Conservation (phyloP, 2,888 invertebrate genomes). For the Caenorhabditis japonica region DNA sequence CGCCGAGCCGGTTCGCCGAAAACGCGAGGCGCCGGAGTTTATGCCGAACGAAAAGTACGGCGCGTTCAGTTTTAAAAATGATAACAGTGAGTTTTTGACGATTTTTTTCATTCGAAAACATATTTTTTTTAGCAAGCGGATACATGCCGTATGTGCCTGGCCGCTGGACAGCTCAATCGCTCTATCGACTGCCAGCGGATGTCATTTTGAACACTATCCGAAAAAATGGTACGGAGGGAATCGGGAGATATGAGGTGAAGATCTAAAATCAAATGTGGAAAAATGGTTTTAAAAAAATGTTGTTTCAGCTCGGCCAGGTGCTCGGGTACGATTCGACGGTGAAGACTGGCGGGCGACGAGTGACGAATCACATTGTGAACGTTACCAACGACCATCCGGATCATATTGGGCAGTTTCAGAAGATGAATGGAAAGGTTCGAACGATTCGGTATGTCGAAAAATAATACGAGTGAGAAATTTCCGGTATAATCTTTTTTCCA, state of each 20-base stretch:
- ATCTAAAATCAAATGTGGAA: background rate
- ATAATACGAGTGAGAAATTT: background rate
- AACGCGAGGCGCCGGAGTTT: background rate
- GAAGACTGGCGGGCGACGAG: slow-evolving; percentile 69
- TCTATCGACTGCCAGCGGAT: slow-evolving; percentile 56
- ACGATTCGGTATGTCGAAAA: slow-evolving; percentile 62
- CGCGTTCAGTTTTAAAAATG: slow-evolving; percentile 37
- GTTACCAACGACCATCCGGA: slow-evolving; percentile 60
- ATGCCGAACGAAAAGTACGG: too few species aligned
- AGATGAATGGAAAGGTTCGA: slow-evolving; percentile 74
- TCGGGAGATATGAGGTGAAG: slow-evolving; percentile 53
- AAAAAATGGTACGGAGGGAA: slow-evolving; percentile 49
- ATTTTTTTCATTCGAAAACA: background rate
- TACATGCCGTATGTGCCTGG: slow-evolving; percentile 53
- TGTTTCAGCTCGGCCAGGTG: slow-evolving; percentile 60
- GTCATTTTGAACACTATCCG: slow-evolving; percentile 50
- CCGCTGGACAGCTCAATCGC: slow-evolving; percentile 48
- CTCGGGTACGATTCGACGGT: slow-evolving; percentile 65
- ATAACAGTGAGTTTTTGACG: slow-evolving; percentile 26
- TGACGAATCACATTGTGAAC: slow-evolving; percentile 61
- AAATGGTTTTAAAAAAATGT: background rate
- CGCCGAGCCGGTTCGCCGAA: slow-evolving; percentile 6
- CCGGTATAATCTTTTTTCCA: slow-evolving; percentile 17
- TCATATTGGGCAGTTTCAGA: slow-evolving; percentile 72
- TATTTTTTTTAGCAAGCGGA: slow-evolving; percentile 22